A percentile compares a stretch with the other conserved stretches of the same genome.
These are phyloP conservation scores for Thamnophis elegans DNA, from an alignment of 2,797 vertebrate species.

Conservation along the genomic window DNA sequence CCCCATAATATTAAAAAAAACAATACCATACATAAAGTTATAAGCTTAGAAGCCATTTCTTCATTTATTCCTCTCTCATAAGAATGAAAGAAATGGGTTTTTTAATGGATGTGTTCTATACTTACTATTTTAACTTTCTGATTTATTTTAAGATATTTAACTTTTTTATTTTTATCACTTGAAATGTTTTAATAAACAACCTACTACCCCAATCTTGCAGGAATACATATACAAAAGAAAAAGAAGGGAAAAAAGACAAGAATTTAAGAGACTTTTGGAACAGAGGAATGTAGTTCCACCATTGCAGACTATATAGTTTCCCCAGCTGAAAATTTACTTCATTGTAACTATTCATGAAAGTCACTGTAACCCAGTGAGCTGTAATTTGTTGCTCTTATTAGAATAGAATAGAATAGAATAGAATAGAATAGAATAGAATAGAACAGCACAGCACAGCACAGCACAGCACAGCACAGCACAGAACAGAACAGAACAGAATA, in stretches of 20 bases:
- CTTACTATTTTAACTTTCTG: background rate
- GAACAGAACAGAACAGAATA: too few species aligned
- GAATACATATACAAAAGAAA: background rate
- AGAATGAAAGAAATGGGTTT: background rate
- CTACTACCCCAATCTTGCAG: background rate
- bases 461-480: too few species aligned
- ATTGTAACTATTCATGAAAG: background rate
- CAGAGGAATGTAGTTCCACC: background rate
- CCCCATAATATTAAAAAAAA: background rate
- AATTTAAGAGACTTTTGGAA: background rate
- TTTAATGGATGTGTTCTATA: background rate
- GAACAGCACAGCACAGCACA: too few species aligned
- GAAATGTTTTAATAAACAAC: background rate
- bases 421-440: too few species aligned
- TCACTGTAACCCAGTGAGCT: too few species aligned
- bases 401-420: too few species aligned
- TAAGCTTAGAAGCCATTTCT: background rate
- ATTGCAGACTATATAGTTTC: background rate
- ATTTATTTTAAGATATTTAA: background rate
- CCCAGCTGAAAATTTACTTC: background rate
- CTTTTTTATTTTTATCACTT: background rate
- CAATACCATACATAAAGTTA: background rate
- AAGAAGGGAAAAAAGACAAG: background rate
- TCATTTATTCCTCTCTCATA: background rate
- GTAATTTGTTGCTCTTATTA: constrained; percentile 1